Conservation (phyloP, 2,888 invertebrate species). For the Pristionchus entomophagus region DNA sequence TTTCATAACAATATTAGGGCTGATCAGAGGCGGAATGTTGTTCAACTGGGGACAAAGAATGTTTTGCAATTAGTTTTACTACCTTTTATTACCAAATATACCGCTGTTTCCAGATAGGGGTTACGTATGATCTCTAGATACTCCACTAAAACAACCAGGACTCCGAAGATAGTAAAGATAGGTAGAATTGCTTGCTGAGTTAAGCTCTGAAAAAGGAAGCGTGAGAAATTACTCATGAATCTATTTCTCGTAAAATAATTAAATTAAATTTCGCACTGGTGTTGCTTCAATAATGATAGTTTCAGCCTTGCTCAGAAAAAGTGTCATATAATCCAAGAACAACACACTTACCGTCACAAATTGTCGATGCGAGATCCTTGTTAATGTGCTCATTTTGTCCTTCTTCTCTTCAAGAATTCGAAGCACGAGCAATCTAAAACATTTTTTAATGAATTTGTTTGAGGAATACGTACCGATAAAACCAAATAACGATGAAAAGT, state of each 20-base stretch:
- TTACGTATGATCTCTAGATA: neutral
- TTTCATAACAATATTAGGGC: neutral
- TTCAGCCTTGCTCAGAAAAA: no score
- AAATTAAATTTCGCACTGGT: no score
- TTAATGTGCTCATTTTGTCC: neutral
- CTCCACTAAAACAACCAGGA: neutral
- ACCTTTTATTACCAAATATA: neutral
- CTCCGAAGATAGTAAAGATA: neutral
- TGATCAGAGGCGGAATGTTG: neutral
- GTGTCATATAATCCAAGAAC: no score
- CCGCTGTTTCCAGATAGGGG: neutral
- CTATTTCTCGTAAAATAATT: no score
- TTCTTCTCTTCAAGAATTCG: constrained; percentile 2
- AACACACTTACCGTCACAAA: neutral
- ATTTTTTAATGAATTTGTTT: no score
- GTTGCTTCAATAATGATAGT: no score
- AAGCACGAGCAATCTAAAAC: neutral
- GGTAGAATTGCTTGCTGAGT: neutral
- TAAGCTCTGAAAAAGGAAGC: neutral
- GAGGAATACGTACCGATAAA: neutral
- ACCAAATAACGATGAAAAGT: neutral
- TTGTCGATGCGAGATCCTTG: neutral
- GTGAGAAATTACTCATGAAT: no score
- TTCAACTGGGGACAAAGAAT: neutral
- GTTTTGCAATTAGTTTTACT: neutral